Percentiles rank a stretch among this genome's conserved stretches.
Conservation (phyloP, 2,888 invertebrate genomes). For the Eurytoma californica region DNA sequence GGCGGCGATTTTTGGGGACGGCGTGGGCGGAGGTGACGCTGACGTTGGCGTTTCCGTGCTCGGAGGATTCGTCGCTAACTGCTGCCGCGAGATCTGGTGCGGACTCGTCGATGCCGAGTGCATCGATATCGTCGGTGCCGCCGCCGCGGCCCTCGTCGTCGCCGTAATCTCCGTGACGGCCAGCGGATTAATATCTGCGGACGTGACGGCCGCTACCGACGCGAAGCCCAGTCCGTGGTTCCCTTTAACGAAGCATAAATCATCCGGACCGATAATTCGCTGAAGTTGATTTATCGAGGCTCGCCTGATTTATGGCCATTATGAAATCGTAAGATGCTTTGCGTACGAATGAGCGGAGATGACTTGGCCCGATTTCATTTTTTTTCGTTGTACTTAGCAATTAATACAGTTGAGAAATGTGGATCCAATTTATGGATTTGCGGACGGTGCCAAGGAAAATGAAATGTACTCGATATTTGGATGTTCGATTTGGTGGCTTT, state of each 20-base stretch:
- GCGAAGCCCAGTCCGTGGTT: slow-evolving; percentile 60
- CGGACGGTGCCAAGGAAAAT: too few relatives aligned
- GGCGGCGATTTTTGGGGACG: slow-evolving; percentile 31
- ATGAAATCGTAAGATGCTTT: slow-evolving; percentile 9
- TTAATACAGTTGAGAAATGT: too few relatives aligned
- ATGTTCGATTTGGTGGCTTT: too few relatives aligned
- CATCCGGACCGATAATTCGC: not conserved
- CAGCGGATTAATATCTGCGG: slow-evolving; percentile 53
- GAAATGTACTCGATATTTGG: too few relatives aligned
- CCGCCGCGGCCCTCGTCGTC: slow-evolving; percentile 27
- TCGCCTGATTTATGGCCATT: slow-evolving; percentile 11
- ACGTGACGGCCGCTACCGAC: slow-evolving; percentile 52
- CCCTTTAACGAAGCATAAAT: slow-evolving; percentile 54
- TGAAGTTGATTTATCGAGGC: slow-evolving; percentile 4
- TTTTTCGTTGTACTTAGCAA: too few relatives aligned
- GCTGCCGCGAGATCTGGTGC: slow-evolving; percentile 24
- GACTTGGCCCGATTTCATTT: too few relatives aligned
- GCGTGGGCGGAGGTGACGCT: slow-evolving; percentile 39
- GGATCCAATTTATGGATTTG: too few relatives aligned
- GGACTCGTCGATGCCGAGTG: slow-evolving; percentile 43
- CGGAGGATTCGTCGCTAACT: slow-evolving; percentile 12
- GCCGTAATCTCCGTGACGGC: slow-evolving; percentile 27
- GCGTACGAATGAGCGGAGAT: too few relatives aligned
- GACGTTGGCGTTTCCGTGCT: slow-evolving; percentile 53
- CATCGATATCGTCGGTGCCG: slow-evolving; percentile 49